phyloP scores from a whole-genome alignment of 2,888 invertebrate species.

The Dascillus cervinus region DNA sequence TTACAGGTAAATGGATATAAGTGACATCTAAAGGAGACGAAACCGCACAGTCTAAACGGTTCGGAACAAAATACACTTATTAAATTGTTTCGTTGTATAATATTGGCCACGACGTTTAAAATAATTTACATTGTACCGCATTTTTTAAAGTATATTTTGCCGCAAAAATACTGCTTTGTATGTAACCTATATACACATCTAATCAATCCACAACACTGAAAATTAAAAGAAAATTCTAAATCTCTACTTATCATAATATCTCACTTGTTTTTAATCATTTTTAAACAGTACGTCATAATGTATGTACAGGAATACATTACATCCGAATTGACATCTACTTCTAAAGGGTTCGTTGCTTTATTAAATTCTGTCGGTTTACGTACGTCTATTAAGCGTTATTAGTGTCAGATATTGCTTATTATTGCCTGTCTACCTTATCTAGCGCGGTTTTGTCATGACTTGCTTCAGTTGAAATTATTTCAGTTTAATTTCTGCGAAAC shows the following conservation, averaged over 20 bases:
- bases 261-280: constrained; percentile 17
- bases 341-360: constrained; percentile 34
- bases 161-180: neutral
- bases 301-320: constrained; percentile 13
- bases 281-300: constrained; percentile 18
- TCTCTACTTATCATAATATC: constrained; percentile 11
- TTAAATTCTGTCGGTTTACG: constrained; percentile 31
- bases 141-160: neutral
- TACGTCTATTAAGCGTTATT: constrained; percentile 35
- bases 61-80: constrained; percentile 12
- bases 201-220: neutral
- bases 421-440: constrained; percentile 29
- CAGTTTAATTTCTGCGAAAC: neutral
- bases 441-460: constrained; percentile 5
- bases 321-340: constrained; percentile 31
- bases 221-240: neutral
- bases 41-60: neutral
- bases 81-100: constrained; percentile 30
- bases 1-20: too few species aligned
- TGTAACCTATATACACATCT: neutral
- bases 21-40: neutral
- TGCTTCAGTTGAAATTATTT: neutral
- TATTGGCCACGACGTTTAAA: constrained; percentile 22
- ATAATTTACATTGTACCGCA: constrained; percentile 7
- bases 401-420: constrained; percentile 38